These are phyloP conservation scores for Craterocephalus amniculus DNA, from an alignment of 2,797 vertebrate species.

Conservation along the genomic window DNA sequence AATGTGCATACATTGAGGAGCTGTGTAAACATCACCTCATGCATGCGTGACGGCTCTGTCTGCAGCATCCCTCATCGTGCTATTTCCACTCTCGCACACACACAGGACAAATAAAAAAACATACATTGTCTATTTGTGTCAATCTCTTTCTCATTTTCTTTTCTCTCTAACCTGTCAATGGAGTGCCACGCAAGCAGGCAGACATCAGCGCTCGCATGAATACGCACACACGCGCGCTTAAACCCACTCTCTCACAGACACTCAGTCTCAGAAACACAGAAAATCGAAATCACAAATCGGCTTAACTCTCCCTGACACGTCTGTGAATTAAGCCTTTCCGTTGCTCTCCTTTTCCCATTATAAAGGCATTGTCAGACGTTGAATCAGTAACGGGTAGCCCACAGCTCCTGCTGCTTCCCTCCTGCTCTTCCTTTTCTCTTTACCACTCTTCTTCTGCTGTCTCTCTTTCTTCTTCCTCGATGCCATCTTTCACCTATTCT, in stretches of 20 bases:
- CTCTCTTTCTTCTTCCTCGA: conserved; percentile 29
- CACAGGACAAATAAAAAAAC: conserved; percentile 65
- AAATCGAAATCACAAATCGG: conserved; percentile 83
- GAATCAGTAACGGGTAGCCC: conserved; percentile 78
- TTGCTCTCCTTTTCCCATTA: conserved; percentile 77
- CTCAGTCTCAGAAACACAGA: conserved; percentile 76
- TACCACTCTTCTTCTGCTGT: conserved; percentile 21
- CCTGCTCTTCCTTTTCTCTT: conserved; percentile 34
- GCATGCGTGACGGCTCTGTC: conserved; percentile 41
- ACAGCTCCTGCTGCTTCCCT: conserved; percentile 59
- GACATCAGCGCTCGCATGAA: conserved; percentile 33
- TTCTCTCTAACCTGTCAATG: conserved; percentile 33
- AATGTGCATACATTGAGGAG: conserved; percentile 30
- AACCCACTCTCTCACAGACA: conserved; percentile 68
- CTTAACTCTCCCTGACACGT: conserved; percentile 82
- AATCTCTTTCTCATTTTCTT: conserved; percentile 59
- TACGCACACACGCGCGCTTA: conserved; percentile 32
- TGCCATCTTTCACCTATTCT: conserved; percentile 19
- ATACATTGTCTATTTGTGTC: conserved; percentile 67
- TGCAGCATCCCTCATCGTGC: conserved; percentile 34
- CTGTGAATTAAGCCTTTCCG: conserved; percentile 81
- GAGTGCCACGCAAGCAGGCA: conserved; percentile 39
- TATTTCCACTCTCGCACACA: conserved; percentile 6
- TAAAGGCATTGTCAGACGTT: conserved; percentile 76
- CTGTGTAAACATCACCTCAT: conserved; percentile 48